These are phyloP conservation scores for Meganola albula DNA, from an alignment of 2,888 invertebrate genomes.

Conservation along the genomic window DNA sequence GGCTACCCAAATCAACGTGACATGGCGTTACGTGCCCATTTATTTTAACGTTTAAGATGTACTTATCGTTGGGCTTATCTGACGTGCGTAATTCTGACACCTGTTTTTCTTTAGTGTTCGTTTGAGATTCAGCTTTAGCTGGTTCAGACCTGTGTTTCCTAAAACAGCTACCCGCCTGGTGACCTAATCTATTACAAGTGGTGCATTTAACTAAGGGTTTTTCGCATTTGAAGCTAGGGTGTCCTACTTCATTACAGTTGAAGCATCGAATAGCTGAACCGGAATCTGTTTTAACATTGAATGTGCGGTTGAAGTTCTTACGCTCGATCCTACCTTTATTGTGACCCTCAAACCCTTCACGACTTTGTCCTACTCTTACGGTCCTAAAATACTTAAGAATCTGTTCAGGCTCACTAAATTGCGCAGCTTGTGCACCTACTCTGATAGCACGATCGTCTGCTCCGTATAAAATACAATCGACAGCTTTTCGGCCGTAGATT, in stretches of 20 bases:
- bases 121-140: background rate
- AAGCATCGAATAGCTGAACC: too few relatives aligned
- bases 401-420: conserved; percentile 1
- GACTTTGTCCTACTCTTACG: too few relatives aligned
- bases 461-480: conserved; percentile 3
- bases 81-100: background rate
- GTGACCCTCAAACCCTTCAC: too few relatives aligned
- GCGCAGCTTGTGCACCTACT: conserved; percentile 4
- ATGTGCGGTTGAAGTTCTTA: too few relatives aligned
- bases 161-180: background rate
- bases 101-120: background rate
- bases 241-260: too few relatives aligned
- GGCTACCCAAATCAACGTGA: too few relatives aligned
- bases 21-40: background rate
- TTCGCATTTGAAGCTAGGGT: too few relatives aligned
- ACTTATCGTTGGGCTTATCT: background rate
- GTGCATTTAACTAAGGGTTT: background rate
- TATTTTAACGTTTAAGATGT: background rate
- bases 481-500: background rate
- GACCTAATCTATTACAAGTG: background rate
- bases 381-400: conserved; percentile 1
- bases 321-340: background rate
- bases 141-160: too few relatives aligned
- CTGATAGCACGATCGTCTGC: conserved; percentile 3
- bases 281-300: too few relatives aligned